phyloP scores from a whole-genome alignment of 1,140 invertebrate species.

The Ridgeia piscesae region DNA sequence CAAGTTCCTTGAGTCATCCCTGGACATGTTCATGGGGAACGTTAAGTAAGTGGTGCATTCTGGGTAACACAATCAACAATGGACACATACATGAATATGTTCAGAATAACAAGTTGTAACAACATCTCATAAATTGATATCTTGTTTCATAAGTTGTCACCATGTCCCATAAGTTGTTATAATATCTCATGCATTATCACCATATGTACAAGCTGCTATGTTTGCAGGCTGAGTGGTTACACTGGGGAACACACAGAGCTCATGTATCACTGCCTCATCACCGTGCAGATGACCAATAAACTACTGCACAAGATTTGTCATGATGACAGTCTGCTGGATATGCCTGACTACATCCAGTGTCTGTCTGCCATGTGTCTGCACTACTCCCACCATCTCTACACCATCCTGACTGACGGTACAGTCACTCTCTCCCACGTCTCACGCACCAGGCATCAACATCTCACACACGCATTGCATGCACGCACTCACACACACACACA shows the following conservation, averaged over 20 bases:
- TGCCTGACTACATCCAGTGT: not conserved
- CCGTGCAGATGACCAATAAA: not conserved
- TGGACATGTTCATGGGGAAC: not conserved
- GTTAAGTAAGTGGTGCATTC: not conserved
- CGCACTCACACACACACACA: no score
- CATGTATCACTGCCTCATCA: not conserved
- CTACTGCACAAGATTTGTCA: not conserved
- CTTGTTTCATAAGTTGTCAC: not conserved
- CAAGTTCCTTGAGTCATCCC: not conserved
- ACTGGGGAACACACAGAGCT: not conserved
- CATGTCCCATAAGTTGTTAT: not conserved
- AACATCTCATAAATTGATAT: not conserved
- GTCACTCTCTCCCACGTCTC: not conserved
- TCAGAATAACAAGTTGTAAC: no score
- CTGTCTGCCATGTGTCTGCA: not conserved
- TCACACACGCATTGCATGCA: no score
- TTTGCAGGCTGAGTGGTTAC: not conserved
- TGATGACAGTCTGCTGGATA: not conserved
- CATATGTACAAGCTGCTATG: not conserved
- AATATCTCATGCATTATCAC: no score
- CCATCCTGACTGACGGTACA: not conserved
- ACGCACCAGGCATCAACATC: not conserved
- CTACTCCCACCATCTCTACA: not conserved
- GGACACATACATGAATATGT: no score
- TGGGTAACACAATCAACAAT: no score